Base-by-base conservation (phyloP, 2,888 invertebrate genomes). In the Tetheella fluctuosa region DNA sequence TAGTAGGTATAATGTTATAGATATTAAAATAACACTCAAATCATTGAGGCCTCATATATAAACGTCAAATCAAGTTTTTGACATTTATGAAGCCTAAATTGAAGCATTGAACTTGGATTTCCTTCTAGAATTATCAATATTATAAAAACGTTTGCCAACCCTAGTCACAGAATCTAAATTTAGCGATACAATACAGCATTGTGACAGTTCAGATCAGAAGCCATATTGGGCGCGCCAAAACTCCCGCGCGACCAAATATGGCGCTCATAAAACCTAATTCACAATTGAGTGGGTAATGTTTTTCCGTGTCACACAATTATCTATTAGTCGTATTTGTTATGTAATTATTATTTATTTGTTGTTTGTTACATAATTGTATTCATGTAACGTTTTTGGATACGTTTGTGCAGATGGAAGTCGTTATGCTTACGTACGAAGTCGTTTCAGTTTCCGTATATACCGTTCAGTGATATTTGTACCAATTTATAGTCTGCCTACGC, bases 101-200 rank as follows among this genome's bases (percentile, higher is more conserved):
- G n/a, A n/a, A n/a, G n/a, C n/a, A n/a, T n/a, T n/a, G n/a, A n/a
- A n/a, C n/a, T n/a, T n/a, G n/a, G n/a, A n/a, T n/a, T n/a, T n/a
- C n/a, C n/a, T n/a, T n/a, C n/a, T n/a, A n/a, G n/a, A n/a, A n/a
- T n/a, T 39, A 15, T 25, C 25, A 6, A 10, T 30, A 30, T 34
- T 34, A 34, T 34, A 34, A 34, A 34, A 2, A 3, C 34, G 2
- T 7, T 1, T 48, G 48, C 6, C 48, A 48, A 48, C 48, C 48
- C 48, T 48, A 20, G 48, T 20, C 13, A 2, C 6, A 2, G 71
- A 61, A 61, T 80, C 83, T 85, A 85, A 83, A 78, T 83, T 79
- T 85, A 85, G 77, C 69, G 58, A 72, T 76, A 84, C 85, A 83
- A 85, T 84, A 66, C 73, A 59, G 75, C 77, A 84, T 81, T 81